phyloP scores from a whole-genome alignment of 1,140 invertebrate species.

The Saxidomus purpurata region DNA sequence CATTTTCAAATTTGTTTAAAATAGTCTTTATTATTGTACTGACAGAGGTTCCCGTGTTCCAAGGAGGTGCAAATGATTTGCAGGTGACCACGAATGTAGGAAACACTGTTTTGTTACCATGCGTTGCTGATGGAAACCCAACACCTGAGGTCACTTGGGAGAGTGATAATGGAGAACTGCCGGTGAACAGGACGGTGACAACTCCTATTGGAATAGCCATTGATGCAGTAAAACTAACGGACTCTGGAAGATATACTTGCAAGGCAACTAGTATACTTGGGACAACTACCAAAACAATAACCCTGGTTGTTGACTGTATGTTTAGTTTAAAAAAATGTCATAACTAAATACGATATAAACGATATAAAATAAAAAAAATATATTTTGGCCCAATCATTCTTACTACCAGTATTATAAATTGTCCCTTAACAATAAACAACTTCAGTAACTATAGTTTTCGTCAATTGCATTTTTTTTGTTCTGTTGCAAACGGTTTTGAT shows the following conservation, averaged over 20 bases:
- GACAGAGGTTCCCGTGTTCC: constrained; percentile 26
- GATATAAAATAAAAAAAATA: too few relatives aligned
- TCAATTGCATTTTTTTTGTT: too few relatives aligned
- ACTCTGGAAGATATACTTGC: constrained; percentile 50
- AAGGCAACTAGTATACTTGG: constrained; percentile 46
- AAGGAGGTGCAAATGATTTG: constrained; percentile 40
- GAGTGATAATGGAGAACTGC: constrained; percentile 29
- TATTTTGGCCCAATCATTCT: too few relatives aligned
- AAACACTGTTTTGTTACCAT: constrained; percentile 54
- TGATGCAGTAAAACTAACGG: background rate
- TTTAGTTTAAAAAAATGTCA: background rate
- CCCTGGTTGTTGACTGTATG: constrained; percentile 21
- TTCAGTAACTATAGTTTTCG: too few relatives aligned
- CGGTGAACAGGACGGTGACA: constrained; percentile 40
- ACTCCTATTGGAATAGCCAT: constrained; percentile 48
- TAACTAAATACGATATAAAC: too few relatives aligned
- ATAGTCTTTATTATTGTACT: background rate
- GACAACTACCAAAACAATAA: constrained; percentile 47
- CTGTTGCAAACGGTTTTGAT: too few relatives aligned
- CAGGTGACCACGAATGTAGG: constrained; percentile 24
- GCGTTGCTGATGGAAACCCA: constrained; percentile 22
- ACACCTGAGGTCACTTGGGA: constrained; percentile 31
- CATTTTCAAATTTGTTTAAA: too few relatives aligned
- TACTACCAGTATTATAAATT: too few relatives aligned
- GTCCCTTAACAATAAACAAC: too few relatives aligned